Conservation (phyloP, 2,113 vertebrate species). For the Sebastes fasciatus region DNA sequence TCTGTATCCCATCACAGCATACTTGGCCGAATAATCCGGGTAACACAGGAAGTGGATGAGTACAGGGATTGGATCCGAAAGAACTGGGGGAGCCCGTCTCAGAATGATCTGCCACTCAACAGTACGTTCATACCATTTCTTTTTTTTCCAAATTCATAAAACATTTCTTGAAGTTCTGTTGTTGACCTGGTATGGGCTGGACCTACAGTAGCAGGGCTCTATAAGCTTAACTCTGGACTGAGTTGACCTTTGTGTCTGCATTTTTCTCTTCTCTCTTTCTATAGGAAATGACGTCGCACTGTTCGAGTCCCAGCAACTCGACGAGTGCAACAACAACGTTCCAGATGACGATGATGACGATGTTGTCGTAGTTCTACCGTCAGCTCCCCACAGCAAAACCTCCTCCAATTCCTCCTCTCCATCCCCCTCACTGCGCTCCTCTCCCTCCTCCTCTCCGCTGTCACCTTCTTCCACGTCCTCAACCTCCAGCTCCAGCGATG, state of each 20-base stretch:
- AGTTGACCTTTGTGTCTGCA: not conserved
- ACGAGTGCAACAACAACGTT: constrained; percentile 97
- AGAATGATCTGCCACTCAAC: constrained; percentile 88
- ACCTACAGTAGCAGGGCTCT: no score
- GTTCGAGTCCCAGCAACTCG: constrained; percentile 92
- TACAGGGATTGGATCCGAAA: constrained; percentile 97
- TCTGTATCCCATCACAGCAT: constrained; percentile 83
- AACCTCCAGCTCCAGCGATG: constrained; percentile 94
- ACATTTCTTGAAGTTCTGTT: not conserved
- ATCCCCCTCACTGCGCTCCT: constrained; percentile 91
- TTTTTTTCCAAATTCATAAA: not conserved
- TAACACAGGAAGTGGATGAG: constrained; percentile 94
- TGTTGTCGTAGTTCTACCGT: constrained; percentile 83
- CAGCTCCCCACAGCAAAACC: constrained; percentile 88
- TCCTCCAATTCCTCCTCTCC: constrained; percentile 93
- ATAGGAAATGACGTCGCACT: constrained; percentile 93
- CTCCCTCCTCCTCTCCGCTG: constrained; percentile 91
- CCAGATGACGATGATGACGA: constrained; percentile 79
- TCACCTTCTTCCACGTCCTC: constrained; percentile 91
- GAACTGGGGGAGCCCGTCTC: constrained; percentile 89
- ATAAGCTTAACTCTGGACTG: not conserved
- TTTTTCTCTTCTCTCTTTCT: constrained; percentile 47
- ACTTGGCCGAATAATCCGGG: constrained; percentile 96
- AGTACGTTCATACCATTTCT: constrained; percentile 79
- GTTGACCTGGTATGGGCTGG: not conserved